Percentiles rank a stretch among this genome's conserved stretches.
Conservation (phyloP, 2,888 invertebrate species). For the Mimumesa dahlbomi region DNA sequence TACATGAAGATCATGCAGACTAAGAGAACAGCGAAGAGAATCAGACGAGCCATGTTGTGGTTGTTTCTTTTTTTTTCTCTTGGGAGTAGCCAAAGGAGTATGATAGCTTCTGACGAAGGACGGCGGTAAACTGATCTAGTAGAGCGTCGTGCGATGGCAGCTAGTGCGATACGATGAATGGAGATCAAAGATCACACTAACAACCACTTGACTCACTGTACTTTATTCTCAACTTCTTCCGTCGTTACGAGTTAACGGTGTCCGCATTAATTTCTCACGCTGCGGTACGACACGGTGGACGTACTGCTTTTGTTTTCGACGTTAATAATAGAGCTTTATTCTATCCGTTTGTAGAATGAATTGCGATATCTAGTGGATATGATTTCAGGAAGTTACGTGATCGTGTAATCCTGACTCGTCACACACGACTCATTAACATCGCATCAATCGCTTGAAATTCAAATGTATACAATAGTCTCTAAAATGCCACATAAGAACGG, state of each 20-base stretch:
- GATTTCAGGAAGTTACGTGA: too few relatives aligned
- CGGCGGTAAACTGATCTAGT: constrained; percentile 28
- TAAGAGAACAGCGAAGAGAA: constrained; percentile 56
- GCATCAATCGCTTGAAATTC: too few relatives aligned
- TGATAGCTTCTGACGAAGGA: constrained; percentile 18
- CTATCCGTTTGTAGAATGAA: too few relatives aligned
- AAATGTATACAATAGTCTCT: too few relatives aligned
- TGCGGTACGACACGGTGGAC: too few relatives aligned
- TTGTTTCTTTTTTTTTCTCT: not conserved
- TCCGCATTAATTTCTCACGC: not conserved
- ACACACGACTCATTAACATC: too few relatives aligned
- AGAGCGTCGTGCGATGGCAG: constrained; percentile 10
- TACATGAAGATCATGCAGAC: constrained; percentile 53
- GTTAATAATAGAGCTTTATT: too few relatives aligned
- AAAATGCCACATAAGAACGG: too few relatives aligned
- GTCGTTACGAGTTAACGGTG: not conserved
- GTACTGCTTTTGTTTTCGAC: too few relatives aligned
- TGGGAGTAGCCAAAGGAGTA: not conserved
- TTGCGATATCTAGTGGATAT: too few relatives aligned
- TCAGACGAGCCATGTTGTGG: constrained; percentile 64
- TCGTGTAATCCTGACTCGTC: too few relatives aligned
- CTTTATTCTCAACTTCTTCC: constrained; percentile 25
- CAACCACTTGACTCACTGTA: constrained; percentile 22
- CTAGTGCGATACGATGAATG: constrained; percentile 35
- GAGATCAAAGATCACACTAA: constrained; percentile 55